Evolutionary conservation across 2,888 invertebrate species (phyloP).

Genomic region (Drosophila nr. medialis): DNA sequence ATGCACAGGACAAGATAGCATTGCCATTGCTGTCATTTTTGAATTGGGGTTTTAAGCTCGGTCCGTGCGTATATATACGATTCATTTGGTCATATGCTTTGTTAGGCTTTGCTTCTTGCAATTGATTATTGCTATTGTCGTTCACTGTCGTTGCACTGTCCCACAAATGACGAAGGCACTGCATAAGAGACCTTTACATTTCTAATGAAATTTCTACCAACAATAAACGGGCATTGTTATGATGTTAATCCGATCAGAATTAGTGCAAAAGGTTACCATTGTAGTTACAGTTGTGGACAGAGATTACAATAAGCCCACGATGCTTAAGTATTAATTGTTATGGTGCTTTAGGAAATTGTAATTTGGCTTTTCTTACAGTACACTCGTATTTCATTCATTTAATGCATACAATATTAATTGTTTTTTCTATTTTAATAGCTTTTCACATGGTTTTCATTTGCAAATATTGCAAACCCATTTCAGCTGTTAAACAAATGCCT

Average conservation of each 20-base stretch:
- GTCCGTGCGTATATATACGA: background rate
- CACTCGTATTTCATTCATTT: background rate
- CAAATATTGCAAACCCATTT: slow-evolving; percentile 10
- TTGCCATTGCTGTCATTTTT: slow-evolving; percentile 40
- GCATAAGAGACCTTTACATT: slow-evolving; percentile 17
- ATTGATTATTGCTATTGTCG: slow-evolving; percentile 42
- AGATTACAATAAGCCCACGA: slow-evolving; percentile 11
- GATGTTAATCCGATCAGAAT: slow-evolving; percentile 42
- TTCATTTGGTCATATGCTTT: slow-evolving; percentile 29
- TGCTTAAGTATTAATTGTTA: slow-evolving; percentile 23
- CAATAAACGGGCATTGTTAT: slow-evolving; percentile 37
- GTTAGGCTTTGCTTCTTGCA: slow-evolving; percentile 29
- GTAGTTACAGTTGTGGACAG: slow-evolving; percentile 30
- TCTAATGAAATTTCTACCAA: slow-evolving; percentile 50
- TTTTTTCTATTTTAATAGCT: background rate
- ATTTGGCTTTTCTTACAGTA: background rate
- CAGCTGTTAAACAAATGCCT: slow-evolving; percentile 3
- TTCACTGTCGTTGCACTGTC: slow-evolving; percentile 19
- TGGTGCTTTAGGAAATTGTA: slow-evolving; percentile 11
- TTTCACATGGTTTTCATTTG: background rate
- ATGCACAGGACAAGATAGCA: slow-evolving; percentile 1
- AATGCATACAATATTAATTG: background rate
- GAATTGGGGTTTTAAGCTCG: slow-evolving; percentile 35
- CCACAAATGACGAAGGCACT: slow-evolving; percentile 7
- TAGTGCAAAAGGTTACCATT: slow-evolving; percentile 12